phyloP scores from a whole-genome alignment of 2,888 invertebrate species.

The Laspeyria flexula region DNA sequence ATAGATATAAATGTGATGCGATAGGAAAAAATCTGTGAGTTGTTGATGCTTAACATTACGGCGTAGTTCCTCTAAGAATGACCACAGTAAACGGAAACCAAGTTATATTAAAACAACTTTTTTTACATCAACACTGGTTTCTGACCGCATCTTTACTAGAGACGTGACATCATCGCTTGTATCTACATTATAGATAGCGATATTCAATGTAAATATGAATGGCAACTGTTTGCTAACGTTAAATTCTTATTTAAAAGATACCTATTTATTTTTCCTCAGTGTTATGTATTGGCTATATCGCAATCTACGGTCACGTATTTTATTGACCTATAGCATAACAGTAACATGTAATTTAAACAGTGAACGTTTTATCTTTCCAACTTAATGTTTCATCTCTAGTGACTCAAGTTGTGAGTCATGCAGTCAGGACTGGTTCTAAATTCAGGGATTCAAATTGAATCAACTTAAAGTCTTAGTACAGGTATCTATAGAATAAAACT shows the following conservation, averaged over 20 bases:
- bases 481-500: neutral
- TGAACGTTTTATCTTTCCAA: no score
- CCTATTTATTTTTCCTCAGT: no score
- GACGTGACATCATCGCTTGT: slow-evolving; percentile 54
- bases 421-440: no score
- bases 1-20: no score
- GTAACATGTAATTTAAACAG: no score
- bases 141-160: slow-evolving; percentile 19
- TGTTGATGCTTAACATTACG: neutral
- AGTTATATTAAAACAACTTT: slow-evolving; percentile 3
- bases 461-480: no score
- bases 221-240: slow-evolving; percentile 39
- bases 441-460: no score
- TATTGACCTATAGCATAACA: no score
- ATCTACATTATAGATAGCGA: slow-evolving; percentile 32
- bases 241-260: slow-evolving; percentile 33
- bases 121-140: slow-evolving; percentile 5
- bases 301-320: no score
- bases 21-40: neutral
- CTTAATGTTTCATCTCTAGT: no score
- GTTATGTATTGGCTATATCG: no score
- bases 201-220: slow-evolving; percentile 30
- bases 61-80: neutral
- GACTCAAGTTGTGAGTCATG: no score
- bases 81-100: slow-evolving; percentile 1